Percentiles rank a stretch among this genome's conserved stretches.
Evolutionary conservation across 2,888 invertebrate genomes (phyloP).

Genomic region (Lordiphosa fenestrarum): DNA sequence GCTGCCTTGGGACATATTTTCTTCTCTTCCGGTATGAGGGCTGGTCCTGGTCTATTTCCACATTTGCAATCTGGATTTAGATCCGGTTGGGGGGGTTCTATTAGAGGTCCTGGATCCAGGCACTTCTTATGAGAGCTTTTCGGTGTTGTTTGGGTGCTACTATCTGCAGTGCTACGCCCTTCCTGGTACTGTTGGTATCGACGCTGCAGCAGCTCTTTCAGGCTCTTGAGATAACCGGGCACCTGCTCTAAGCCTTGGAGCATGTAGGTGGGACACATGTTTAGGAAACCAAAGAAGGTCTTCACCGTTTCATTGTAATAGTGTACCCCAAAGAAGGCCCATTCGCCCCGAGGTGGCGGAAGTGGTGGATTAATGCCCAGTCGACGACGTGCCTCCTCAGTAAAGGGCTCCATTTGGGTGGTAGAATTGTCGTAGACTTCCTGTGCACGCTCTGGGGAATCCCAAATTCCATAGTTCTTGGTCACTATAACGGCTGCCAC

Average conservation of each 20-base stretch:
- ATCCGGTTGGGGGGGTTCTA: background rate
- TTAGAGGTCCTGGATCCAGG: constrained; percentile 30
- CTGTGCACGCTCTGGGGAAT: constrained; percentile 33
- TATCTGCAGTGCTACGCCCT: constrained; percentile 18
- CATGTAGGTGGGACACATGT: constrained; percentile 35
- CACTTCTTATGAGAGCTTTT: constrained; percentile 1
- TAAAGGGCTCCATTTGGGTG: constrained; percentile 32
- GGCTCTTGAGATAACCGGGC: constrained; percentile 21
- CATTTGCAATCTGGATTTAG: background rate
- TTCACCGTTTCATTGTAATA: constrained; percentile 49
- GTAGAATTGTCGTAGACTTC: constrained; percentile 29
- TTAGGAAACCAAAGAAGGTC: constrained; percentile 34
- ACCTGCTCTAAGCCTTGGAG: constrained; percentile 14
- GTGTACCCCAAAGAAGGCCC: constrained; percentile 40
- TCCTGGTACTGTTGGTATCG: constrained; percentile 20
- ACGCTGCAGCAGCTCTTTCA: background rate
- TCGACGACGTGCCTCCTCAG: constrained; percentile 26
- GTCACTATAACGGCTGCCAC: constrained; percentile 44
- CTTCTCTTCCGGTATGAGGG: constrained; percentile 28
- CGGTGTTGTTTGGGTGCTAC: background rate
- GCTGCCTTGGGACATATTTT: constrained; percentile 10
- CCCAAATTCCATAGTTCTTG: constrained; percentile 45
- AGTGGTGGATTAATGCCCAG: constrained; percentile 48
- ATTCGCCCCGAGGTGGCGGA: constrained; percentile 46
- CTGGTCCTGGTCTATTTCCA: background rate